These are phyloP conservation scores for Ferdinandea cuprea DNA, from an alignment of 2,888 invertebrate species.

Conservation along the genomic window DNA sequence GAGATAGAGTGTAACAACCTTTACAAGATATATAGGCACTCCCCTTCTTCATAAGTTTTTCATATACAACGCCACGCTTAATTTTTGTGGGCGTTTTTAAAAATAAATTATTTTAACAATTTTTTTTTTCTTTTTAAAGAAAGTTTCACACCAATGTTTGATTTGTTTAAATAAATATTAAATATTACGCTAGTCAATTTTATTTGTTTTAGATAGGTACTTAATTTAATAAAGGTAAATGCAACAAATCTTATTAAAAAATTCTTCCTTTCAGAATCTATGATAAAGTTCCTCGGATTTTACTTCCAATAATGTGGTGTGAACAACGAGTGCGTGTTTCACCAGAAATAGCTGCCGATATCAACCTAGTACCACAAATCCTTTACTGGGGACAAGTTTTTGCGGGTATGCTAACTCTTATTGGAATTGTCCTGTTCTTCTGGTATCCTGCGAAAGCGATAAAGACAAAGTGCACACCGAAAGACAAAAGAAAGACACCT, in stretches of 20 bases:
- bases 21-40: too few species aligned
- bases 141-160: too few species aligned
- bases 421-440: slow-evolving; percentile 82
- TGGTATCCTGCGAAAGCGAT: slow-evolving; percentile 79
- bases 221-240: too few species aligned
- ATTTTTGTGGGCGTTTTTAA: too few species aligned
- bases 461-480: slow-evolving; percentile 46
- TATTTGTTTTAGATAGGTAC: too few species aligned
- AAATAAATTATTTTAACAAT: too few species aligned
- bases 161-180: too few species aligned
- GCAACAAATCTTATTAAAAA: neutral
- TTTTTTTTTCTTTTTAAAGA: too few species aligned
- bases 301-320: slow-evolving; percentile 91
- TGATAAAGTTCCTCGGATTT: slow-evolving; percentile 86
- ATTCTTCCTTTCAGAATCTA: slow-evolving; percentile 84
- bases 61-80: too few species aligned
- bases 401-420: slow-evolving; percentile 82
- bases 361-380: slow-evolving; percentile 84
- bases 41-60: too few species aligned
- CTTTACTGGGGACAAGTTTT: slow-evolving; percentile 84
- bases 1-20: too few species aligned
- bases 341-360: slow-evolving; percentile 84
- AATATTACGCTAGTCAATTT: too few species aligned
- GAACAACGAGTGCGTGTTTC: slow-evolving; percentile 87
- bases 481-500: slow-evolving; percentile 44